A percentile compares a stretch with the other conserved stretches of the same genome.
Evolutionary conservation across 2,888 invertebrate species (phyloP).

Genomic region (Epirrita christyi): DNA sequence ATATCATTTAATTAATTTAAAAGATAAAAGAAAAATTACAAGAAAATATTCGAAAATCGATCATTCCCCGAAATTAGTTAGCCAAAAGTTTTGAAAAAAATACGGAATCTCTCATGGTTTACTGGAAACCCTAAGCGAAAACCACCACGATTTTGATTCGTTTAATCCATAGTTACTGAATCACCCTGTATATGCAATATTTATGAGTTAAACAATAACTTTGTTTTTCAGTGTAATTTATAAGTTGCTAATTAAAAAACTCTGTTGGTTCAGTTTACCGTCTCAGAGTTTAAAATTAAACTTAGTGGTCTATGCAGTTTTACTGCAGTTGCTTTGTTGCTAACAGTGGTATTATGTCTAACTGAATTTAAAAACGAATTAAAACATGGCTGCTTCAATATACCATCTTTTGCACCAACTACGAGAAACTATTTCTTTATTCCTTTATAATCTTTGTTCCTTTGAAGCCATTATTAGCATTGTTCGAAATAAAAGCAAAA

Average conservation of each 20-base stretch:
- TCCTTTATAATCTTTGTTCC: not conserved
- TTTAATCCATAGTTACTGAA: too few relatives aligned
- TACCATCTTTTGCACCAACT: slow-evolving; percentile 11
- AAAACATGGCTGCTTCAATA: slow-evolving; percentile 20
- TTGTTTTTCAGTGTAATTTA: not conserved
- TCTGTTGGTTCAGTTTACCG: slow-evolving; percentile 11
- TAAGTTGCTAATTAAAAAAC: slow-evolving; percentile 16
- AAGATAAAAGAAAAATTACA: too few relatives aligned
- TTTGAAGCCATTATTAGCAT: slow-evolving; percentile 1
- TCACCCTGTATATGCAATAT: too few relatives aligned
- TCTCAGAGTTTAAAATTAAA: slow-evolving; percentile 17
- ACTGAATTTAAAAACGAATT: slow-evolving; percentile 13
- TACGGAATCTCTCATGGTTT: too few relatives aligned
- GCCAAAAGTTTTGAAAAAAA: too few relatives aligned
- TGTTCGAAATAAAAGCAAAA: slow-evolving; percentile 6
- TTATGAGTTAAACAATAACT: not conserved
- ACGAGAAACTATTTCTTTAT: slow-evolving; percentile 6
- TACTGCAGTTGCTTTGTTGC: slow-evolving; percentile 26
- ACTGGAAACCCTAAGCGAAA: too few relatives aligned
- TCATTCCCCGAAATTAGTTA: too few relatives aligned
- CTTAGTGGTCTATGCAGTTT: slow-evolving; percentile 23
- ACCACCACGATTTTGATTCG: too few relatives aligned
- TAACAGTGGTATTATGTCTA: slow-evolving; percentile 15
- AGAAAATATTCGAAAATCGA: too few relatives aligned
- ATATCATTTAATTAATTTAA: too few relatives aligned